Evolutionary conservation across 2,888 invertebrate genomes (phyloP).

Genomic region (Nipponacmea schrenckii): DNA sequence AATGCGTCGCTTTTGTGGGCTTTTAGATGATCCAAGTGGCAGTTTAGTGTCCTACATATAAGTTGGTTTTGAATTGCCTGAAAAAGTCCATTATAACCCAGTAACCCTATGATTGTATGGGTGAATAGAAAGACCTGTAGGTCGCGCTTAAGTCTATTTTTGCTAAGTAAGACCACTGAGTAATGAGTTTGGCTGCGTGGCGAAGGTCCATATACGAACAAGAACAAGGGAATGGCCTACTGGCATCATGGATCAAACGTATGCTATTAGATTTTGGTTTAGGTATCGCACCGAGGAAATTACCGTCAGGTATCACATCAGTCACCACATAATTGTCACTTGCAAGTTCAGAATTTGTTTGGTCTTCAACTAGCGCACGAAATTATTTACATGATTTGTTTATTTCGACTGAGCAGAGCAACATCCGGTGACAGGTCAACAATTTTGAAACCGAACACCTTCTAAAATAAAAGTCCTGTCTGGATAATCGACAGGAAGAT

Average conservation of each 20-base stretch:
- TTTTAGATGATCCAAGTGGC: neutral
- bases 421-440: too few relatives aligned
- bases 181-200: constrained; percentile 11
- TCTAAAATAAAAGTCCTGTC: too few relatives aligned
- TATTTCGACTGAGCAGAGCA: constrained; percentile 4
- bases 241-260: too few relatives aligned
- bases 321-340: constrained; percentile 13
- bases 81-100: constrained; percentile 3
- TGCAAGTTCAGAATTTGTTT: constrained; percentile 8
- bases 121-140: constrained; percentile 13
- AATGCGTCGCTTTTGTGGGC: neutral
- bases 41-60: neutral
- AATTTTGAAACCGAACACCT: too few relatives aligned
- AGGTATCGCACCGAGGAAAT: constrained; percentile 16
- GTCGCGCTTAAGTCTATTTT: neutral
- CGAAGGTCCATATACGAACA: constrained; percentile 23
- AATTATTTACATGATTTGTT: constrained; percentile 19
- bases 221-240: constrained; percentile 8
- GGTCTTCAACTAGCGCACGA: constrained; percentile 9
- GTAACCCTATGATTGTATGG: constrained; percentile 8
- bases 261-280: constrained; percentile 12
- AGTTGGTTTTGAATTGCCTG: too few relatives aligned
- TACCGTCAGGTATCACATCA: constrained; percentile 6
- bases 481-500: constrained; percentile 8
- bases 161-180: neutral